phyloP scores from a whole-genome alignment of 2,797 vertebrate genomes.

The Setipinna tenuifilis region DNA sequence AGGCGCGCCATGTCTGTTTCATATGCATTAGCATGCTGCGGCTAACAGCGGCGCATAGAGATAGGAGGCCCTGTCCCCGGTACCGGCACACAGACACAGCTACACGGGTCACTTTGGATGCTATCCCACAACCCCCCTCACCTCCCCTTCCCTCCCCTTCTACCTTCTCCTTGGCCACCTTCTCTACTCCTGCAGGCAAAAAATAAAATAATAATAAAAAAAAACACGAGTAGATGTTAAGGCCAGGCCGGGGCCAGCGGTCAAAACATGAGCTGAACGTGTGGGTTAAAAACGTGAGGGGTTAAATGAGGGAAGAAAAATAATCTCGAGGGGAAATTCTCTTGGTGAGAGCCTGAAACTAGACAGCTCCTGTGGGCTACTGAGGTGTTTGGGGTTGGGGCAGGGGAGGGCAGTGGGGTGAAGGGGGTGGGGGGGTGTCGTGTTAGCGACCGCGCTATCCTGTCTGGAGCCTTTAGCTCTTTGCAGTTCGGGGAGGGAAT shows the following conservation, averaged over 20 bases:
- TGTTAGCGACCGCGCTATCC: constrained; percentile 77
- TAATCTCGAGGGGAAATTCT: not conserved
- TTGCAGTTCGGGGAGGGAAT: constrained; percentile 64
- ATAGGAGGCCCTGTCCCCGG: not conserved
- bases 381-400: constrained; percentile 67
- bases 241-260: not conserved
- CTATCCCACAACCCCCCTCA: constrained; percentile 60
- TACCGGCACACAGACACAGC: not conserved
- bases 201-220: not conserved
- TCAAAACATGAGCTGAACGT: not conserved
- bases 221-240: constrained; percentile 20
- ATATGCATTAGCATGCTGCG: constrained; percentile 73
- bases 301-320: not conserved
- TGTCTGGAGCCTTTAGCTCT: constrained; percentile 74
- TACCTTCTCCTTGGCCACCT: too few species aligned
- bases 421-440: constrained; percentile 27
- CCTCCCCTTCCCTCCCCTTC: constrained; percentile 32
- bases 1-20: constrained; percentile 68
- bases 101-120: constrained; percentile 53
- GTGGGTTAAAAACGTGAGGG: not conserved
- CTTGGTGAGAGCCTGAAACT: not conserved
- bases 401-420: too few species aligned
- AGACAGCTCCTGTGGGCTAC: constrained; percentile 54
- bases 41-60: constrained; percentile 22
- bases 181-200: not conserved